Conservation (phyloP, 2,113 vertebrate genomes). For the Aramus guarauna region DNA sequence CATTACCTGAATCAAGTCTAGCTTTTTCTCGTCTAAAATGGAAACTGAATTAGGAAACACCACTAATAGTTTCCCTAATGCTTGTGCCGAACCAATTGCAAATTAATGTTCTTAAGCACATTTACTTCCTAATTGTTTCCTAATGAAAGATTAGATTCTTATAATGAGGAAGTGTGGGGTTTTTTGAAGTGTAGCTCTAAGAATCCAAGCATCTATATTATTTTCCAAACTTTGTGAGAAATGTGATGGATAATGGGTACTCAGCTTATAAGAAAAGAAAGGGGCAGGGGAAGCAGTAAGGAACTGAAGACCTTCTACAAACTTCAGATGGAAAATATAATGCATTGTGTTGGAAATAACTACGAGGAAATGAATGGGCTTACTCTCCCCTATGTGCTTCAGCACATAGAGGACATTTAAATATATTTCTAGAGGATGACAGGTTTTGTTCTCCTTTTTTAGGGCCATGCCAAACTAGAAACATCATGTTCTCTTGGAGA, state of each 20-base stretch:
- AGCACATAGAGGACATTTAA: background rate
- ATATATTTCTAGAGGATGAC: background rate
- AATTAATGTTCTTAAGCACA: background rate
- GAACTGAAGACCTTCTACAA: background rate
- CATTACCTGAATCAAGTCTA: background rate
- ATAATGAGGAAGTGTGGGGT: background rate
- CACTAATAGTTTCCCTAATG: background rate
- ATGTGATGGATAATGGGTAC: background rate
- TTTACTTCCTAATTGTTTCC: background rate
- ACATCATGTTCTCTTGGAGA: background rate
- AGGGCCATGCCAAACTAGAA: background rate
- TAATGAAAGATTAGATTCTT: background rate
- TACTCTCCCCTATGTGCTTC: background rate
- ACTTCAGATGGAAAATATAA: background rate
- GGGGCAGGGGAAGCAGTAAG: background rate
- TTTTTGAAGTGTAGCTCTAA: background rate
- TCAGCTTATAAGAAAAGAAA: background rate
- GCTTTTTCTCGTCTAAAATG: background rate
- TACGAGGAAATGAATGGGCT: background rate
- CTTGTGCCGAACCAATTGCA: background rate
- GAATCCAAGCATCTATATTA: background rate
- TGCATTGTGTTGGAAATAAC: background rate
- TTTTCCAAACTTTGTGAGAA: background rate
- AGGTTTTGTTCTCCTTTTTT: background rate
- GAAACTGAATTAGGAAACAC: background rate